A percentile compares a stretch with the other conserved stretches of the same genome.
Evolutionary conservation across 1,140 invertebrate genomes (phyloP).

Genomic region (Lordiphosa collinella): DNA sequence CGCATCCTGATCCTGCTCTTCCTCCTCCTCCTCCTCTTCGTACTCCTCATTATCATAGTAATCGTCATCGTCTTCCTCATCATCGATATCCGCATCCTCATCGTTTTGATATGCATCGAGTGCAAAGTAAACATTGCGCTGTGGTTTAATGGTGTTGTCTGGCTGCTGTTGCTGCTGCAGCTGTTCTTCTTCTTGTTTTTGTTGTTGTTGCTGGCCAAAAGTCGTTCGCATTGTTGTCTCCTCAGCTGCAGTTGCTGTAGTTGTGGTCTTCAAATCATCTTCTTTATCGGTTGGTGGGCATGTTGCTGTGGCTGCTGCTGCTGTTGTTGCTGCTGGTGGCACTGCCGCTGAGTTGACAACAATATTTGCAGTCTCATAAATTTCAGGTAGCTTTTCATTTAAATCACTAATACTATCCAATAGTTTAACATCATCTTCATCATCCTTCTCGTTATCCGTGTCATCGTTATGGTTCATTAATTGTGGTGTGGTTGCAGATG

Average conservation of each 20-base stretch:
- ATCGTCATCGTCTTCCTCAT: constrained; percentile 59
- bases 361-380: constrained; percentile 79
- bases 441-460: constrained; percentile 37
- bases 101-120: constrained; percentile 67
- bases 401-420: constrained; percentile 80
- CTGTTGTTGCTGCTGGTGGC: constrained; percentile 25
- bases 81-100: constrained; percentile 65
- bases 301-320: constrained; percentile 31
- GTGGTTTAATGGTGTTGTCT: constrained; percentile 29
- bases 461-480: too few species aligned
- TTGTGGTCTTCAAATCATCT: constrained; percentile 42
- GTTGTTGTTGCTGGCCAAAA: constrained; percentile 63
- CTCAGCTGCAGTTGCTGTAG: constrained; percentile 48
- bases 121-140: constrained; percentile 65
- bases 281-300: constrained; percentile 67
- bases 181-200: too few species aligned
- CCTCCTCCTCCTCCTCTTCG: not conserved
- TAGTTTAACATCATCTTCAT: constrained; percentile 68
- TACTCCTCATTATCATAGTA: constrained; percentile 26
- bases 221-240: constrained; percentile 76
- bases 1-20: not conserved
- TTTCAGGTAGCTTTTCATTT: constrained; percentile 80
- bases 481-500: constrained; percentile 44
- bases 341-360: constrained; percentile 76
- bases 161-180: constrained; percentile 24